phyloP scores from a whole-genome alignment of 2,888 invertebrate species.

The Microctonus hyperodae region DNA sequence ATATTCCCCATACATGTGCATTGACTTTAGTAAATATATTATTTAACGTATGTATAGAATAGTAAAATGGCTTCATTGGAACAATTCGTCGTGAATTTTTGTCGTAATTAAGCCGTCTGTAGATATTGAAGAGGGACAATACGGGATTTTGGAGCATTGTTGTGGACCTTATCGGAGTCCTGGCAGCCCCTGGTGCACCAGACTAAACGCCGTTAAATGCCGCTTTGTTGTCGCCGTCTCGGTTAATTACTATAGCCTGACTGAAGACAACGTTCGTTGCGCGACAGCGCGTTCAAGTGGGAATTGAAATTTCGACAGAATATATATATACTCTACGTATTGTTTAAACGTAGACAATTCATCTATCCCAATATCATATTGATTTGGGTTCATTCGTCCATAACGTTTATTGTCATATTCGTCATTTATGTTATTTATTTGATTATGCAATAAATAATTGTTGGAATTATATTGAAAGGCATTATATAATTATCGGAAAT shows the following conservation, averaged over 20 bases:
- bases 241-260: slow-evolving; percentile 53
- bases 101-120: slow-evolving; percentile 55
- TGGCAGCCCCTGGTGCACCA: slow-evolving; percentile 43
- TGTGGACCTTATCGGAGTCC: slow-evolving; percentile 52
- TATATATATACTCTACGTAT: background rate
- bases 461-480: background rate
- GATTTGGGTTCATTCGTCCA: background rate
- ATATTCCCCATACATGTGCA: background rate
- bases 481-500: background rate
- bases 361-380: background rate
- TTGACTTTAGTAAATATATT: slow-evolving; percentile 3
- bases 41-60: slow-evolving; percentile 25
- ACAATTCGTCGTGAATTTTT: slow-evolving; percentile 50
- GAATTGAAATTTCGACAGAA: slow-evolving; percentile 11
- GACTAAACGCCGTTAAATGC: slow-evolving; percentile 55
- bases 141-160: slow-evolving; percentile 58
- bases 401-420: background rate
- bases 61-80: slow-evolving; percentile 47
- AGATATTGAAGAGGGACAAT: slow-evolving; percentile 54
- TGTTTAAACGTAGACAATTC: slow-evolving; percentile 27
- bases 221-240: slow-evolving; percentile 55
- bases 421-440: background rate
- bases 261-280: slow-evolving; percentile 27
- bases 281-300: slow-evolving; percentile 1
- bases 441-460: no score